Evolutionary conservation across 2,888 invertebrate species (phyloP).

Genomic region (Adela reaumurella): DNA sequence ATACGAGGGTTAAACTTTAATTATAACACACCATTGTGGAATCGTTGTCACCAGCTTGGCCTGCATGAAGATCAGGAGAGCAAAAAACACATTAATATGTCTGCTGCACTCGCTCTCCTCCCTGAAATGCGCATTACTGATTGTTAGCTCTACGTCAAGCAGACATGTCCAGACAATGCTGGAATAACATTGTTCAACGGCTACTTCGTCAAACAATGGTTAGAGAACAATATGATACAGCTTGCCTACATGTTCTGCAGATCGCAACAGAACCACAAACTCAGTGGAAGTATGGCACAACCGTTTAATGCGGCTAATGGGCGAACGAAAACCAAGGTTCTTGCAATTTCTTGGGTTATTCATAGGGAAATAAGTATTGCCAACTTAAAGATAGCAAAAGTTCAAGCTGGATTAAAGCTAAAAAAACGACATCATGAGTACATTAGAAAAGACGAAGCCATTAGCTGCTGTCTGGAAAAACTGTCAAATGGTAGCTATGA

Average conservation of each 20-base stretch:
- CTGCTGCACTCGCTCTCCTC: not conserved
- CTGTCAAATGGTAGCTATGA: no score
- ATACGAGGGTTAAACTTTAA: not conserved
- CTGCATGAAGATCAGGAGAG: not conserved
- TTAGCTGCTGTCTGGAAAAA: no score
- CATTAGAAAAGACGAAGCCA: no score
- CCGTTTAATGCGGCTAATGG: no score
- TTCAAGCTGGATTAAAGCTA: no score
- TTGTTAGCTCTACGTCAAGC: not conserved
- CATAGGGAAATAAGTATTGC: no score
- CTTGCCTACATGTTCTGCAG: not conserved
- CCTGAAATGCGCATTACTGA: not conserved
- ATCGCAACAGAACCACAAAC: conserved; percentile 1
- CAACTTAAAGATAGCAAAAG: no score
- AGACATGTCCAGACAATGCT: not conserved
- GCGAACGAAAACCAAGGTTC: no score
- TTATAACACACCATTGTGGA: not conserved
- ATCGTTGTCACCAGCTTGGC: no score
- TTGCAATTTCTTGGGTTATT: no score
- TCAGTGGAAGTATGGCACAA: no score
- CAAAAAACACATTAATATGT: not conserved
- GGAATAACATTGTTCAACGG: conserved; percentile 1
- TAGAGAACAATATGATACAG: conserved; percentile 1
- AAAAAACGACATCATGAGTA: no score
- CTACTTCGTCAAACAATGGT: conserved; percentile 1